Base-by-base conservation (phyloP, 2,888 invertebrate genomes). In the Mycalesis mineus region DNA sequence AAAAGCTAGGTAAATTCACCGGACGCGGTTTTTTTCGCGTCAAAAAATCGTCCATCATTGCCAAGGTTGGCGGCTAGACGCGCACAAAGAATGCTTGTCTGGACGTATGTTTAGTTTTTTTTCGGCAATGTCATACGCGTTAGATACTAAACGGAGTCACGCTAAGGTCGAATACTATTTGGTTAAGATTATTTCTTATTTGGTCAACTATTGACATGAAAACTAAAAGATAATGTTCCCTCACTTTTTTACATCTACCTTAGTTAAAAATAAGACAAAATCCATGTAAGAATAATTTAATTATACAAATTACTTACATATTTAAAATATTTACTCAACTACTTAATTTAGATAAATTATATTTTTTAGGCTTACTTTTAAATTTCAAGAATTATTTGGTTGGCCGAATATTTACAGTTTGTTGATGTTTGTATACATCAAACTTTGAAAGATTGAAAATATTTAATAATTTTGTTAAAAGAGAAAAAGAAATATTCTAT, bases 1-100 rank as follows among this genome's bases (percentile, higher is more conserved):
- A 88, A 88, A 88, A 87, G 77, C 84, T 84, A 84, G 86, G 83
- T 82, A 88, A 88, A 82, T 80, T 89, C 88, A 88, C 88, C 83
- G 84, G 84, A 83, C 84, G 80, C 73, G 55, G 59, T 78, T 83
- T 87, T 86, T 87, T 81, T 73, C 64, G 63, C 62, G 66, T 79
- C 81, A 85, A 86, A 85, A 84, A 86, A 84, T 77, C 81, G 87
- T 87, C 74, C 85, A 88, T 88, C 88, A 87, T 74, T 65, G 53
- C 70, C 80, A 88, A 88, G 88, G 88, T 84, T 82, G 68, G 63
- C 70, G 77, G 78, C 86, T 88, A 87, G 88, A 86, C 88, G 76
- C 75, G 76, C 74, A 88, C 85, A 88, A 88, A 84, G 88, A 84
- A 82, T 80, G 82, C 79, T 82, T 87, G 85, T 86, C 78, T 80